These are phyloP conservation scores for Prunella fulvescens DNA, from an alignment of 2,113 vertebrate genomes.

Conservation along the genomic window DNA sequence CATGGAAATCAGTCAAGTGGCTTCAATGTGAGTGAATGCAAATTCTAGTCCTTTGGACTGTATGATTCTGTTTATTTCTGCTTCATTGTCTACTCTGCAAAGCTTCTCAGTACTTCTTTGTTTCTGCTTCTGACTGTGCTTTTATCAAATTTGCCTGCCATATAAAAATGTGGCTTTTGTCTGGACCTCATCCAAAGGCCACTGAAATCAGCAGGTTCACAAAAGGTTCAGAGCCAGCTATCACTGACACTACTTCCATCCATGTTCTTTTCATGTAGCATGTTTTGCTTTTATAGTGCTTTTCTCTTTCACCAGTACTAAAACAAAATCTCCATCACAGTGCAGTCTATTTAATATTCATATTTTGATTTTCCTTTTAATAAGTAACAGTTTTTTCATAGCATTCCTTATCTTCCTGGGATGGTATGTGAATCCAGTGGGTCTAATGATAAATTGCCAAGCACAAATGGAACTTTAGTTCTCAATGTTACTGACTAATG, in stretches of 20 bases:
- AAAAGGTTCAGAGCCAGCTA: neutral
- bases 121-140: neutral
- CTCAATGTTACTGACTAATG: neutral
- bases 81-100: neutral
- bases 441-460: neutral
- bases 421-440: neutral
- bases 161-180: neutral
- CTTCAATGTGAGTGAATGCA: neutral
- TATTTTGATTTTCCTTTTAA: neutral
- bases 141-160: neutral
- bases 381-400: neutral
- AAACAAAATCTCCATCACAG: neutral
- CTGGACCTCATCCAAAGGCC: neutral
- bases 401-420: neutral
- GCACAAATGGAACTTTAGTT: neutral
- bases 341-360: neutral
- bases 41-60: neutral
- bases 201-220: neutral
- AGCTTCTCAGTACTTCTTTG: neutral
- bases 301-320: neutral
- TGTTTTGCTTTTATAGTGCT: neutral
- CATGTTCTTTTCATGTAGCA: neutral
- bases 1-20: neutral
- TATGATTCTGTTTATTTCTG: neutral
- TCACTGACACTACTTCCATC: neutral